These are phyloP conservation scores for Rhagium mordax DNA, from an alignment of 2,888 invertebrate species.

Conservation along the genomic window DNA sequence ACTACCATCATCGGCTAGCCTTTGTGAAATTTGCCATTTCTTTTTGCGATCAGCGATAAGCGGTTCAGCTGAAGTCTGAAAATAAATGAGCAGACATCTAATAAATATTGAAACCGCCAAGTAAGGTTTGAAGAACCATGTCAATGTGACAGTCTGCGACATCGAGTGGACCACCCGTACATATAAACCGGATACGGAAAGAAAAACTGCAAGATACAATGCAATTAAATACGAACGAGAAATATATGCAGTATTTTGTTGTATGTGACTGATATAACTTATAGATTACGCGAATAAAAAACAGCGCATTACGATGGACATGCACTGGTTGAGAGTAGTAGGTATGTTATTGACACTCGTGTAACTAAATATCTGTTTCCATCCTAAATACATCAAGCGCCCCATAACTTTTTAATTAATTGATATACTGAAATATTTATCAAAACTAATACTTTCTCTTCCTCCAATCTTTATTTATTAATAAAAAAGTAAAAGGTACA, in stretches of 20 bases:
- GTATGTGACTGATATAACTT: conserved; percentile 20
- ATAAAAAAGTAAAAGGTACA: too few relatives aligned
- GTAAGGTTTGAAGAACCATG: conserved; percentile 68
- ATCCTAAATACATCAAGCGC: too few relatives aligned
- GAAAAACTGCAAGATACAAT: conserved; percentile 48
- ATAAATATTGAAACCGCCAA: conserved; percentile 64
- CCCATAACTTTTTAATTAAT: too few relatives aligned
- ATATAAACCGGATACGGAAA: conserved; percentile 54
- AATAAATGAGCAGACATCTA: conserved; percentile 59
- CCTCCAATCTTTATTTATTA: too few relatives aligned
- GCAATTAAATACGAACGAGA: conserved; percentile 37
- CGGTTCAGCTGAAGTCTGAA: conserved; percentile 40
- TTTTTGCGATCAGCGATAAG: conserved; percentile 55
- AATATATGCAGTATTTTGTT: conserved; percentile 19
- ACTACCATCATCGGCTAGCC: conserved; percentile 54
- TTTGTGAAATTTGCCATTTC: conserved; percentile 52
- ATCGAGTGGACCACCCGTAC: conserved; percentile 64
- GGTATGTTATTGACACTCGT: not conserved
- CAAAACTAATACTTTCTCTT: too few relatives aligned
- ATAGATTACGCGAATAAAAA: conserved; percentile 1
- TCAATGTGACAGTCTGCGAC: conserved; percentile 64
- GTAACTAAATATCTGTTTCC: not conserved
- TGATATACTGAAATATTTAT: too few relatives aligned
- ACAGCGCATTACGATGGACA: not conserved
- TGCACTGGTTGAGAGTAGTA: not conserved